phyloP scores from a whole-genome alignment of 2,888 invertebrate genomes.

The Lumbricus terrestris region DNA sequence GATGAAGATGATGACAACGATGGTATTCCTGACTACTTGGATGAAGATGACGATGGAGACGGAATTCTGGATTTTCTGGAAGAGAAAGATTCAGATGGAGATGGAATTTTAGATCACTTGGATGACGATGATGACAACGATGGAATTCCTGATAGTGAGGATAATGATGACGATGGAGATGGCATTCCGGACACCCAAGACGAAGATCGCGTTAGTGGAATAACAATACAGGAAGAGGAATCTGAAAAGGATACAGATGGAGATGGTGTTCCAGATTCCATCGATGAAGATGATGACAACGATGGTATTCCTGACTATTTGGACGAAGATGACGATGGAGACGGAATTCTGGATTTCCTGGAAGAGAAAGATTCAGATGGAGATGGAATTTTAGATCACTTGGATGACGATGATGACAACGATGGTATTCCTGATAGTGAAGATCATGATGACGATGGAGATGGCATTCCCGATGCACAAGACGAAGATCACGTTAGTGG shows the following conservation, averaged over 20 bases:
- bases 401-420: slow-evolving; percentile 31
- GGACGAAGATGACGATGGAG: slow-evolving; percentile 35
- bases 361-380: slow-evolving; percentile 21
- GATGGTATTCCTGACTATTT: slow-evolving; percentile 28
- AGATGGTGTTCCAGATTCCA: too few relatives aligned
- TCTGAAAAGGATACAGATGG: too few relatives aligned
- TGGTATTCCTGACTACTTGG: too few relatives aligned
- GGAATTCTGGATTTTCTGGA: too few relatives aligned
- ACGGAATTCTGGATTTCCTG: slow-evolving; percentile 40
- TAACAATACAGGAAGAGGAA: slow-evolving; percentile 13
- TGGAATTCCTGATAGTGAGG: too few relatives aligned
- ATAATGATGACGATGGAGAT: too few relatives aligned
- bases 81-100: too few relatives aligned
- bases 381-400: slow-evolving; percentile 25
- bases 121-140: too few relatives aligned
- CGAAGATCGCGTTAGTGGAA: slow-evolving; percentile 13
- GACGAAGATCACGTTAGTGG: slow-evolving; percentile 42
- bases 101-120: too few relatives aligned
- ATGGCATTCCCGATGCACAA: slow-evolving; percentile 48
- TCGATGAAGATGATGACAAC: slow-evolving; percentile 19
- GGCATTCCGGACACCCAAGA: slow-evolving; percentile 19
- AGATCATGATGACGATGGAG: slow-evolving; percentile 36
- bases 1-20: too few relatives aligned
- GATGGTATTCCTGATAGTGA: slow-evolving; percentile 40
- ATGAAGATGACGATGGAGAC: too few relatives aligned